Conservation (phyloP, 1,140 invertebrate genomes). For the Branchinecta lynchi region DNA sequence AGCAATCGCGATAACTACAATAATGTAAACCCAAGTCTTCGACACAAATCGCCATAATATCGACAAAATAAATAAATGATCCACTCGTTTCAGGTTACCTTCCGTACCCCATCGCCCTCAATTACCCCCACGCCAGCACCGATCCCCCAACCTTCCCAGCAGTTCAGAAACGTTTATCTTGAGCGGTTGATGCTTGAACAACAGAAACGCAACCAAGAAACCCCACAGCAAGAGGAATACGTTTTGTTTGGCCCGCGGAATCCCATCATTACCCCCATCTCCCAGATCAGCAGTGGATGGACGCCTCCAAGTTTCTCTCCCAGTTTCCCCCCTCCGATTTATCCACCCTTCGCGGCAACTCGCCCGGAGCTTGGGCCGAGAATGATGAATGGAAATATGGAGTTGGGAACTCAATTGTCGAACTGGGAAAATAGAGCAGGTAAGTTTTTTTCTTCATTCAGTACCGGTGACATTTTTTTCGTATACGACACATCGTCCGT, state of each 20-base stretch:
- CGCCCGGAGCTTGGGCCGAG: neutral
- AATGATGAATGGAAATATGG: constrained; percentile 7
- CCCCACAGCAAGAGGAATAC: neutral
- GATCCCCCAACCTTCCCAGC: neutral
- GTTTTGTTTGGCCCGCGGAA: neutral
- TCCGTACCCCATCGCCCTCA: neutral
- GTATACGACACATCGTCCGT: no score
- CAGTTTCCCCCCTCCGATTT: neutral
- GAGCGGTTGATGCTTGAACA: neutral
- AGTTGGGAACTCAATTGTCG: neutral
- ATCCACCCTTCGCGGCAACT: neutral
- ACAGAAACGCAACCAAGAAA: neutral
- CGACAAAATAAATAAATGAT: no score
- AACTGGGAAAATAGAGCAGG: no score
- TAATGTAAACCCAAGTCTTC: no score
- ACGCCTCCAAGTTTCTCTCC: neutral
- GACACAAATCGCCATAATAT: no score
- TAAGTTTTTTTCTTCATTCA: no score
- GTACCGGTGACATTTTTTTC: no score
- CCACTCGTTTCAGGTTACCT: neutral
- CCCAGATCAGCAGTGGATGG: neutral
- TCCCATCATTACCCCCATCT: neutral
- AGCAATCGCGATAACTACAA: no score
- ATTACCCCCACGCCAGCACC: neutral
- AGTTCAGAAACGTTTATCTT: neutral